Percentiles rank a stretch among this genome's conserved stretches.
These are phyloP conservation scores for Chirona hameri DNA, from an alignment of 2,888 invertebrate genomes.

Conservation along the genomic window DNA sequence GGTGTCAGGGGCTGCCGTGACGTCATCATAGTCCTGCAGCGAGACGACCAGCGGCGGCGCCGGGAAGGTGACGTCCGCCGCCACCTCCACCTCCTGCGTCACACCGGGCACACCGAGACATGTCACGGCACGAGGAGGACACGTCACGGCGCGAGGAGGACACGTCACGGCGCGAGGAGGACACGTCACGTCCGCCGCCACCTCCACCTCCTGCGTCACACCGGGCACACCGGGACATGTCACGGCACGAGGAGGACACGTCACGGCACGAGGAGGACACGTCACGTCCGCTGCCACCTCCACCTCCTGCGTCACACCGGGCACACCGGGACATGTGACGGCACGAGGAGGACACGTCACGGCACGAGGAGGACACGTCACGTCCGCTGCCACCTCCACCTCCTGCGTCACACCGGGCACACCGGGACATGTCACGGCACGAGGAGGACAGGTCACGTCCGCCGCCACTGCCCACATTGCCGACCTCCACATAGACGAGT, in stretches of 20 bases:
- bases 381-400: too few relatives aligned
- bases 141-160: too few relatives aligned
- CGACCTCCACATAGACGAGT: too few relatives aligned
- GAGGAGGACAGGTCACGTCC: too few relatives aligned
- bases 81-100: slow-evolving; percentile 45
- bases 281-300: slow-evolving; percentile 47
- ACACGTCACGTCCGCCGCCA: slow-evolving; percentile 46
- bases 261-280: slow-evolving; percentile 33
- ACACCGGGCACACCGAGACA: not conserved
- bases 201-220: slow-evolving; percentile 44
- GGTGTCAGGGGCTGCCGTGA: slow-evolving; percentile 36
- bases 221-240: not conserved
- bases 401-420: slow-evolving; percentile 42
- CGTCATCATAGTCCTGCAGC: slow-evolving; percentile 44
- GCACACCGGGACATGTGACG: not conserved
- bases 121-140: too few relatives aligned
- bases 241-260: too few relatives aligned
- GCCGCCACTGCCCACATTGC: too few relatives aligned
- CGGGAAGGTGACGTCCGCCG: slow-evolving; percentile 48
- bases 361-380: slow-evolving; percentile 39
- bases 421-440: not conserved
- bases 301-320: slow-evolving; percentile 43
- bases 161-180: too few relatives aligned
- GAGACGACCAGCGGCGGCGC: slow-evolving; percentile 46
- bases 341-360: too few relatives aligned